phyloP scores from a whole-genome alignment of 2,888 invertebrate genomes.

The Calameuta pallipes region DNA sequence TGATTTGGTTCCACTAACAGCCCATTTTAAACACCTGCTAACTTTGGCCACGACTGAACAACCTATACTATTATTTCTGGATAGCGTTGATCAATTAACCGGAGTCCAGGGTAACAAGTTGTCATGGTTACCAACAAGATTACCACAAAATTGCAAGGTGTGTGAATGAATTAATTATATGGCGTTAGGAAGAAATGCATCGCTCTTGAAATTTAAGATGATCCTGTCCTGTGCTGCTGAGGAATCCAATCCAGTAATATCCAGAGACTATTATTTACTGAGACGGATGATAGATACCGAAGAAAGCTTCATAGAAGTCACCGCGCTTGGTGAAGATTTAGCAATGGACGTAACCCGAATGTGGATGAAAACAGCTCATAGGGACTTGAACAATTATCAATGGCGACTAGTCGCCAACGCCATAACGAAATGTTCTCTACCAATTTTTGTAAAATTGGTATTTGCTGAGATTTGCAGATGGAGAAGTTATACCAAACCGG shows the following conservation, averaged over 20 bases:
- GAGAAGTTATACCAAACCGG: conserved; percentile 95
- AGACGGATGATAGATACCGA: conserved; percentile 89
- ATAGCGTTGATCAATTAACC: conserved; percentile 97
- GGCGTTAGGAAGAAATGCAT: neutral
- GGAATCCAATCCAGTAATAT: conserved; percentile 86
- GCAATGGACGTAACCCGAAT: conserved; percentile 93
- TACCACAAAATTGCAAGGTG: conserved; percentile 91
- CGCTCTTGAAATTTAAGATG: conserved; percentile 69
- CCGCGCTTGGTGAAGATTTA: conserved; percentile 89
- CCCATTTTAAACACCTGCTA: conserved; percentile 94
- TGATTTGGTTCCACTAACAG: conserved; percentile 94
- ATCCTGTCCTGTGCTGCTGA: conserved; percentile 93
- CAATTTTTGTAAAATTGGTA: conserved; percentile 96
- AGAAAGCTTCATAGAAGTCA: conserved; percentile 90
- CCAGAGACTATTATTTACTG: conserved; percentile 86
- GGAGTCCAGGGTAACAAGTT: conserved; percentile 95
- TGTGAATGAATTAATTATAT: neutral
- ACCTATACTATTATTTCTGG: conserved; percentile 90
- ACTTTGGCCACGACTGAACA: conserved; percentile 84
- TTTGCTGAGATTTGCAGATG: conserved; percentile 98
- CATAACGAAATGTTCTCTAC: conserved; percentile 91
- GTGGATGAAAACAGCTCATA: conserved; percentile 92
- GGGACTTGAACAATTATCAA: conserved; percentile 92
- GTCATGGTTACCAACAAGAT: conserved; percentile 92
- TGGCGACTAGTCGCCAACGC: conserved; percentile 96